A percentile compares a stretch with the other conserved stretches of the same genome.
These are phyloP conservation scores for Gasteruption jaculator DNA, from an alignment of 2,888 invertebrate genomes.

Conservation along the genomic window DNA sequence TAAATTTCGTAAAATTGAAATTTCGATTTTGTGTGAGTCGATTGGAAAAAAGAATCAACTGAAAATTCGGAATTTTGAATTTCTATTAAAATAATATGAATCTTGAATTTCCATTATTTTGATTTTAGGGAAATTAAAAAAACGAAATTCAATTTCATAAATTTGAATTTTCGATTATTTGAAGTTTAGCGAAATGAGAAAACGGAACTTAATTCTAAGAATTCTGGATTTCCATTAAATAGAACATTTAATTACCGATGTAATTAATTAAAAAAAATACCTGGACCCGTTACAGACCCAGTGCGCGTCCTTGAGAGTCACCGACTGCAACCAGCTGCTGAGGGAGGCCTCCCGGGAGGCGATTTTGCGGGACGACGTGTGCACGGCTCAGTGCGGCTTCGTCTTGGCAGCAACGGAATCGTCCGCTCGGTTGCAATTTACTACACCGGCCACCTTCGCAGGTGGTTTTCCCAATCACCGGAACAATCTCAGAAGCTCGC, in stretches of 20 bases:
- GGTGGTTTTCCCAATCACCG: conserved; percentile 32
- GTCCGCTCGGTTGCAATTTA: conserved; percentile 35
- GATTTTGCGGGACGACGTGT: conserved; percentile 80
- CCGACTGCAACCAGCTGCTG: conserved; percentile 78
- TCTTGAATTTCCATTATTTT: too few relatives aligned
- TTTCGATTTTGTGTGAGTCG: too few relatives aligned
- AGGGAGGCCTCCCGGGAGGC: conserved; percentile 81
- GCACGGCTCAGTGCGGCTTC: conserved; percentile 85
- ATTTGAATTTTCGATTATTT: too few relatives aligned
- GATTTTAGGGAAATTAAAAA: too few relatives aligned
- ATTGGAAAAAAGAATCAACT: too few relatives aligned
- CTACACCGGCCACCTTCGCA: conserved; percentile 33
- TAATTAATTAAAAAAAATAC: background rate
- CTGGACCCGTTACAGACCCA: conserved; percentile 68
- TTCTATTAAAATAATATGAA: too few relatives aligned
- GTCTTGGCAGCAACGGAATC: conserved; percentile 52
- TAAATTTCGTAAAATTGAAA: too few relatives aligned
- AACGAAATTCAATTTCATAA: too few relatives aligned
- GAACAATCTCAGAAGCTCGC: conserved; percentile 32
- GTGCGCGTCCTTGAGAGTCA: conserved; percentile 82
- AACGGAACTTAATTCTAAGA: too few relatives aligned
- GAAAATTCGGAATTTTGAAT: too few relatives aligned
- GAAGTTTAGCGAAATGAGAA: too few relatives aligned
- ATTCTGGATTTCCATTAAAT: background rate
- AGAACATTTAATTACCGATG: background rate